Percentiles rank a stretch among this genome's conserved stretches.
phyloP scores from a whole-genome alignment of 1,140 invertebrate genomes.

The Drosophila ananassae region DNA sequence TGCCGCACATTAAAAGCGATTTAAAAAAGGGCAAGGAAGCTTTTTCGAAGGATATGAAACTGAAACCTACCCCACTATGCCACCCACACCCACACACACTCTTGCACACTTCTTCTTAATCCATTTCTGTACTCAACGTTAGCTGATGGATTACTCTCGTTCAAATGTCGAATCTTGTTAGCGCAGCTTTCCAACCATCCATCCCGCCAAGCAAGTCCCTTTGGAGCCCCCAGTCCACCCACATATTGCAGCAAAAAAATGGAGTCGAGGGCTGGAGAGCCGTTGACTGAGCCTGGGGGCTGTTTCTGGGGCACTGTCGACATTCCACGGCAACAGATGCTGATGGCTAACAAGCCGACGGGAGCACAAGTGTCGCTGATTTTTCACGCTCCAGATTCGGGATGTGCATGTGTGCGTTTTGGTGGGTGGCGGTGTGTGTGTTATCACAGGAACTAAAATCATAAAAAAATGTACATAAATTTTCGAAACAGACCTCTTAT shows the following conservation, averaged over 20 bases:
- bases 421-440: not conserved
- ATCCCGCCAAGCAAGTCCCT: not conserved
- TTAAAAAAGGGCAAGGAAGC: slow-evolving; percentile 30
- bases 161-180: slow-evolving; percentile 81
- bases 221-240: not conserved
- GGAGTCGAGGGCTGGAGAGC: slow-evolving; percentile 19
- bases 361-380: slow-evolving; percentile 62
- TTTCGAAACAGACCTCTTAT: not conserved
- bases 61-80: slow-evolving; percentile 30
- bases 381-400: slow-evolving; percentile 71
- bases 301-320: slow-evolving; percentile 19
- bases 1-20: slow-evolving; percentile 75
- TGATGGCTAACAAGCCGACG: slow-evolving; percentile 65
- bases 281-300: slow-evolving; percentile 44
- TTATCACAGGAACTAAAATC: not conserved
- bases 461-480: not conserved
- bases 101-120: slow-evolving; percentile 59
- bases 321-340: slow-evolving; percentile 60
- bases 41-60: slow-evolving; percentile 45
- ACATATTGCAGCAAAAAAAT: slow-evolving; percentile 22
- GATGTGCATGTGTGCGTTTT: slow-evolving; percentile 13
- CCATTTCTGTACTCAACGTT: slow-evolving; percentile 74
- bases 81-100: not conserved
- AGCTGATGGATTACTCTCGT: slow-evolving; percentile 79
- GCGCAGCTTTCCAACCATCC: slow-evolving; percentile 41